Evolutionary conservation across 2,888 invertebrate genomes (phyloP).

Genomic region (Eupsilia transversa): DNA sequence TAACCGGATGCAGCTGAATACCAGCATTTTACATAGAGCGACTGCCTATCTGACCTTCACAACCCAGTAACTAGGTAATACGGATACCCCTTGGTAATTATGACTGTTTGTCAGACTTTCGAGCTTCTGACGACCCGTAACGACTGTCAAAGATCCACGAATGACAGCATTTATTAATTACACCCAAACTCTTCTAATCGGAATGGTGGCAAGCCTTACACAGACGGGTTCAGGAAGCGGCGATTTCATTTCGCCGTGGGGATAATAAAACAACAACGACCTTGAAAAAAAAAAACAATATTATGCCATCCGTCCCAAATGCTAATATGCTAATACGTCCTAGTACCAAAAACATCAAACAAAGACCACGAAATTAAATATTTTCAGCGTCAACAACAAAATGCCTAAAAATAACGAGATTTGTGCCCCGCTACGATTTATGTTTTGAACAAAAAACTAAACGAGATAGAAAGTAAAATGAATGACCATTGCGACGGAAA

Average conservation of each 20-base stretch:
- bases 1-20: too few relatives aligned
- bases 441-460: constrained; percentile 22
- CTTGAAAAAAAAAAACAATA: background rate
- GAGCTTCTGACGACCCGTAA: too few relatives aligned
- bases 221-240: background rate
- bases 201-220: background rate
- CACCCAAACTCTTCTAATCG: background rate
- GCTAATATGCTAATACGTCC: background rate
- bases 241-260: background rate
- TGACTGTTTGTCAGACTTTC: too few relatives aligned
- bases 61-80: too few relatives aligned
- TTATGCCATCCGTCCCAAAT: background rate
- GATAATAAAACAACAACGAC: background rate
- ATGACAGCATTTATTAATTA: too few relatives aligned
- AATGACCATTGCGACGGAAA: constrained; percentile 28
- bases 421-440: constrained; percentile 12
- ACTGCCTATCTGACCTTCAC: too few relatives aligned
- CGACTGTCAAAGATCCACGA: too few relatives aligned
- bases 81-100: too few relatives aligned
- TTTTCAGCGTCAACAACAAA: constrained; percentile 10
- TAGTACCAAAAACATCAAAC: background rate
- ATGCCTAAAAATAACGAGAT: constrained; percentile 8
- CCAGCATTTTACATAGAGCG: too few relatives aligned
- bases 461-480: constrained; percentile 31
- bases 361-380: constrained; percentile 14